These are phyloP conservation scores for Pluvianellus socialis DNA, from an alignment of 2,113 vertebrate genomes.

Conservation along the genomic window DNA sequence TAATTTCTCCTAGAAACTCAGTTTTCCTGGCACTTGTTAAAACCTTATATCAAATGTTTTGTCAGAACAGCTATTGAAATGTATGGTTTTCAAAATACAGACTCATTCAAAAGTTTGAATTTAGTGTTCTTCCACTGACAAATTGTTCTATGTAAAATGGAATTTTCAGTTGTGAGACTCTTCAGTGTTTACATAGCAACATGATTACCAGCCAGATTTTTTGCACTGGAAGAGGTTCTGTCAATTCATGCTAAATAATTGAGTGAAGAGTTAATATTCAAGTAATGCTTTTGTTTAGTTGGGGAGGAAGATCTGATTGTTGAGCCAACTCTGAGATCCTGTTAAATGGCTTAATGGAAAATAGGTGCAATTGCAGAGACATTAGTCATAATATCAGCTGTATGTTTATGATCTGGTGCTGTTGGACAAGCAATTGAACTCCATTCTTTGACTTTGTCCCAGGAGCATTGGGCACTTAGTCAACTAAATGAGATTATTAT, in stretches of 20 bases:
- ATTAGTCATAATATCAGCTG: not conserved
- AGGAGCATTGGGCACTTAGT: not conserved
- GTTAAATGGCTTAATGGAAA: not conserved
- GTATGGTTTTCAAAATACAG: not conserved
- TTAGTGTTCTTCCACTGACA: not conserved
- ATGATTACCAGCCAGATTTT: not conserved
- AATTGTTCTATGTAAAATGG: not conserved
- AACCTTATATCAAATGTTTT: accelerated
- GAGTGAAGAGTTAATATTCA: not conserved
- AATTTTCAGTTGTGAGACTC: not conserved
- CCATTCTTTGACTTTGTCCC: not conserved
- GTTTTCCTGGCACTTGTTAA: not conserved
- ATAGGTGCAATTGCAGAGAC: not conserved
- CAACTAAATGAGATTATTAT: not conserved
- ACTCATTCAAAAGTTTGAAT: not conserved
- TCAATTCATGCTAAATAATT: not conserved
- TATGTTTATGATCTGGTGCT: not conserved
- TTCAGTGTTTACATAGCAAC: not conserved
- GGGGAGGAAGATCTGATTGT: not conserved
- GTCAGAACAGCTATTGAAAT: not conserved
- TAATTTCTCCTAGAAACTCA: not conserved
- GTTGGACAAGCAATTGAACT: not conserved
- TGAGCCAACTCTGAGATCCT: not conserved
- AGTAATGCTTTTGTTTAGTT: not conserved
- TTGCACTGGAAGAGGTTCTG: not conserved